These are phyloP conservation scores for Megaceryle torquata DNA, from an alignment of 2,113 vertebrate species.

Conservation along the genomic window DNA sequence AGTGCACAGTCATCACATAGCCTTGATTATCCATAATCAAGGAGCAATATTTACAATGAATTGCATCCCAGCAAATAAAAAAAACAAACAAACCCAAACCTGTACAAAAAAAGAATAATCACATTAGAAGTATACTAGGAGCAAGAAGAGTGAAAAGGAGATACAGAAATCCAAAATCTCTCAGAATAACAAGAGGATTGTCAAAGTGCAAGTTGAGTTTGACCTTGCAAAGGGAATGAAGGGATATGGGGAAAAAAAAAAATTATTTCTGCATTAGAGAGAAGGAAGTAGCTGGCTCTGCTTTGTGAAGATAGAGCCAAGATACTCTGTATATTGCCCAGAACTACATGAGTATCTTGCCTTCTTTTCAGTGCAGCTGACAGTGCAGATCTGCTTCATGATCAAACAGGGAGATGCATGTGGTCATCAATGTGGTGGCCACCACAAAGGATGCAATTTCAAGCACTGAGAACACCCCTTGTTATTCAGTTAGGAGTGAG, in stretches of 20 bases:
- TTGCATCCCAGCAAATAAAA: not conserved
- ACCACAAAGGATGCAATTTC: not conserved
- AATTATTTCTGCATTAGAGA: not conserved
- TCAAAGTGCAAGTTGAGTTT: not conserved
- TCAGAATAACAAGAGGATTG: not conserved
- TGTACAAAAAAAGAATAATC: not conserved
- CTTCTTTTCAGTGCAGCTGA: not conserved
- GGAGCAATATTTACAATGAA: not conserved
- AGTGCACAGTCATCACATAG: not conserved
- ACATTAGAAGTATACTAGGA: not conserved
- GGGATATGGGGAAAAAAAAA: not conserved
- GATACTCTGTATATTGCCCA: not conserved
- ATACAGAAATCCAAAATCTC: not conserved
- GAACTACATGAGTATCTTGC: fast-evolving
- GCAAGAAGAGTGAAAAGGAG: not conserved
- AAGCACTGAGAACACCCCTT: not conserved
- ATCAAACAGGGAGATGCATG: not conserved
- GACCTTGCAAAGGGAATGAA: not conserved
- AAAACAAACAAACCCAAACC: not conserved
- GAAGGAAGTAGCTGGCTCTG: not conserved
- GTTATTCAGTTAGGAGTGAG: not conserved
- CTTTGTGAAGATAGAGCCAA: not conserved
- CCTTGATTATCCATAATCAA: not conserved
- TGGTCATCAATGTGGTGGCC: not conserved
- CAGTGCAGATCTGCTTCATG: not conserved